phyloP scores from a whole-genome alignment of 2,888 invertebrate genomes.

The Caenorhabditis virilis region DNA sequence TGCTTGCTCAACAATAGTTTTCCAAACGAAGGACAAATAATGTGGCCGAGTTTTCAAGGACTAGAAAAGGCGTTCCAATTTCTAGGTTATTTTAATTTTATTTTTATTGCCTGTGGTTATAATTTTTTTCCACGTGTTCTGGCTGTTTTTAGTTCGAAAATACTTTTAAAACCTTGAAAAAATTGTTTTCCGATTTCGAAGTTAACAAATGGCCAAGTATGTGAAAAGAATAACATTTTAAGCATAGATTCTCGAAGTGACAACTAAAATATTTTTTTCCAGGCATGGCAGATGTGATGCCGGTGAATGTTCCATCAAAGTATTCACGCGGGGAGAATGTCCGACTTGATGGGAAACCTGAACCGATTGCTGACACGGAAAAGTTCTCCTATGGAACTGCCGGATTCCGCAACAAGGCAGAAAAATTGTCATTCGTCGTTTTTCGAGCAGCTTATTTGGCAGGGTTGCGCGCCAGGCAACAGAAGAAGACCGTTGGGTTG shows the following conservation, averaged over 20 bases:
- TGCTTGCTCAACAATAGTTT: no score
- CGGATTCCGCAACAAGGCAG: slow-evolving; percentile 58
- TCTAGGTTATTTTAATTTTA: background rate
- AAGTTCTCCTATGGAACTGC: slow-evolving; percentile 50
- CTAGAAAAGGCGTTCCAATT: no score
- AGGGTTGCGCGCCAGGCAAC: slow-evolving; percentile 80
- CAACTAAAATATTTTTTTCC: background rate
- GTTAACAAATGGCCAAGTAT: no score
- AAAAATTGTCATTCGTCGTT: slow-evolving; percentile 83
- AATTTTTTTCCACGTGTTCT: background rate
- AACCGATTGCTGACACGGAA: slow-evolving; percentile 3
- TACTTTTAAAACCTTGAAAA: no score
- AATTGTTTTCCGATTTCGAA: no score
- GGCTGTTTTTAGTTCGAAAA: background rate
- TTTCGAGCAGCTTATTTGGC: slow-evolving; percentile 93
- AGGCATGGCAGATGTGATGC: slow-evolving; percentile 28
- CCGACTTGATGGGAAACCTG: background rate
- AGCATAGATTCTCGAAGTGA: background rate
- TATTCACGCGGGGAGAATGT: slow-evolving; percentile 22
- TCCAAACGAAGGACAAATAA: no score
- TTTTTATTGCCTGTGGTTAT: background rate
- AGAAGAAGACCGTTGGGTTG: slow-evolving; percentile 77
- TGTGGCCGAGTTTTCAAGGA: no score
- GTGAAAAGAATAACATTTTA: background rate
- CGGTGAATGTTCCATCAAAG: slow-evolving; percentile 17